phyloP scores from a whole-genome alignment of 2,113 vertebrate species.

The Alaudala cheleensis region DNA sequence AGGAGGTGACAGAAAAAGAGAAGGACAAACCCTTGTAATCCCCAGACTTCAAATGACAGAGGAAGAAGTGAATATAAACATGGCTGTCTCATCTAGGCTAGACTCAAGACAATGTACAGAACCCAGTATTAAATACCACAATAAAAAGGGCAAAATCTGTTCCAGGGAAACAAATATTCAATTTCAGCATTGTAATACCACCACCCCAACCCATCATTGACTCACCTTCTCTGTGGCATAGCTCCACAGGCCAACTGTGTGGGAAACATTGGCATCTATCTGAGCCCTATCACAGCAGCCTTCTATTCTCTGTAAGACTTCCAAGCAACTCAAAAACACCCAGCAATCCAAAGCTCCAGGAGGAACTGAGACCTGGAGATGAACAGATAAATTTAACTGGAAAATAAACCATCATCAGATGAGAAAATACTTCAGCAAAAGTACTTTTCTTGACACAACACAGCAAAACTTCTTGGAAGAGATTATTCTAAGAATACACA shows the following conservation, averaged over 20 bases:
- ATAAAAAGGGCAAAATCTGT: neutral
- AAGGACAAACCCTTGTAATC: neutral
- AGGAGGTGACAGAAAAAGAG: neutral
- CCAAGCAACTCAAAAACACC: slow-evolving; percentile 97
- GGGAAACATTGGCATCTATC: slow-evolving; percentile 89
- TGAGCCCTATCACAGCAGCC: slow-evolving; percentile 91
- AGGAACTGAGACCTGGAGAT: slow-evolving; percentile 85
- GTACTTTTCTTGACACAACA: neutral
- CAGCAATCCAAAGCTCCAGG: slow-evolving; percentile 95
- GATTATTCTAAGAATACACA: neutral
- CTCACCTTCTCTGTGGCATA: slow-evolving; percentile 95
- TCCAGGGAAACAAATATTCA: neutral
- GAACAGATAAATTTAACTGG: neutral
- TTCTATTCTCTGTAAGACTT: slow-evolving; percentile 96
- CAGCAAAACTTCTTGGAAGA: neutral
- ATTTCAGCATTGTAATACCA: neutral
- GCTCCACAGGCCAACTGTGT: slow-evolving; percentile 94
- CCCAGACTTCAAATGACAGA: neutral
- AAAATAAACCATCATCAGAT: neutral
- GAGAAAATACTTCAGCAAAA: neutral
- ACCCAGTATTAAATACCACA: neutral
- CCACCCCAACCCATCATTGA: neutral
- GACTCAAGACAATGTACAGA: neutral
- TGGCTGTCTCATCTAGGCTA: neutral
- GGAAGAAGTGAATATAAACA: neutral